A percentile compares a stretch with the other conserved stretches of the same genome.
These are phyloP conservation scores for Lasioglossum calceatum DNA, from an alignment of 2,888 invertebrate species.

Conservation along the genomic window DNA sequence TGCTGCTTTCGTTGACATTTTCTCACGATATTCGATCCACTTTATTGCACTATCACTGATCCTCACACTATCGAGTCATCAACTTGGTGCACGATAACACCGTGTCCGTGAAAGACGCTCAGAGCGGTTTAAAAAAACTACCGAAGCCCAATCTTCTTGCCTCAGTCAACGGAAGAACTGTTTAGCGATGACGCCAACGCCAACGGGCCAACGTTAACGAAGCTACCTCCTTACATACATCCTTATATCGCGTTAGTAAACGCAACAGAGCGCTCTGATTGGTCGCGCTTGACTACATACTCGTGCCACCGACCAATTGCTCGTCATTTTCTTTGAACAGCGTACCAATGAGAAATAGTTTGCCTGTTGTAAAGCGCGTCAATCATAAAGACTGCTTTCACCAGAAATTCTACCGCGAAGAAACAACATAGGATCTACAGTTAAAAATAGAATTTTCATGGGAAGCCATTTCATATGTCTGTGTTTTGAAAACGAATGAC, in stretches of 20 bases:
- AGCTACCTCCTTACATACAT: constrained; percentile 43
- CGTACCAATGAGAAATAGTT: constrained; percentile 29
- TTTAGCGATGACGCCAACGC: constrained; percentile 56
- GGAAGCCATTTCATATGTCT: neutral
- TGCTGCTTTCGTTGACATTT: constrained; percentile 84
- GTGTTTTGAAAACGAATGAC: neutral
- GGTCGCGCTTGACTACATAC: neutral
- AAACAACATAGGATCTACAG: neutral
- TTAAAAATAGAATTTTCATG: neutral
- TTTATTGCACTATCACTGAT: constrained; percentile 48
- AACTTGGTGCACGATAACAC: constrained; percentile 51
- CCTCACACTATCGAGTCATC: constrained; percentile 54
- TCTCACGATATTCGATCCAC: constrained; percentile 41
- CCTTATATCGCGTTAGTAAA: constrained; percentile 49
- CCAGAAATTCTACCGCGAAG: neutral
- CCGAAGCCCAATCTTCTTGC: constrained; percentile 59
- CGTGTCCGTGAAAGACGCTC: constrained; percentile 52
- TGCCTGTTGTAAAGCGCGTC: neutral
- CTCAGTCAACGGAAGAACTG: constrained; percentile 70
- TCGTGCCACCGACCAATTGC: constrained; percentile 7
- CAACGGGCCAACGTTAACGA: constrained; percentile 52
- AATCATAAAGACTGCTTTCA: neutral
- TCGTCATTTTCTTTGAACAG: neutral
- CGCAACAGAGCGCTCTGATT: constrained; percentile 32
- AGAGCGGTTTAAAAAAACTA: constrained; percentile 45